Base-by-base conservation (phyloP, 2,888 invertebrate genomes). In the Callyntrura guangdongensis region DNA sequence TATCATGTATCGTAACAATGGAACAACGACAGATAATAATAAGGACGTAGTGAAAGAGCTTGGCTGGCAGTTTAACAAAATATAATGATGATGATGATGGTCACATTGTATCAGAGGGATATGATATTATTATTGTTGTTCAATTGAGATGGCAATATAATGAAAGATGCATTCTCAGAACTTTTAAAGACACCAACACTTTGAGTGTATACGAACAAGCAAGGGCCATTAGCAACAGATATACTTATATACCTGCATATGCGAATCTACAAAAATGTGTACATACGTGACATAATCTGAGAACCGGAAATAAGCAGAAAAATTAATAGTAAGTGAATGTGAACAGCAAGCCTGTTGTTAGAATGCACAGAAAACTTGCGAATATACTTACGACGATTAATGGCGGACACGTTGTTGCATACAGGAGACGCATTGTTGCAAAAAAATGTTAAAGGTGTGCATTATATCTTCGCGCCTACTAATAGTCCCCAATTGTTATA, bases 231-330 rank as follows among this genome's bases (percentile, higher is more conserved):
- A 25, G 12, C 9, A 67, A 14, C 20, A 82, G 17, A 11, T 14
- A 59, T 59, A 81, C 61, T 17, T 61, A 61, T 11, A 20, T 45
- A 27, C 45, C 14, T 17, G 67, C 67, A 27, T 27, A 69, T 36
- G 20, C 6, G 22, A 11, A 25, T 69, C 8, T 59, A n/a, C 17
- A 20, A 22, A 20, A n/a, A 12, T 64, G 9, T 64, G 25, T 64
- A 8, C 79, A 86, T 81, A 79, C 86, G 87, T 87, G 87, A 87
- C 81, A 87, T 79, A 79, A 81, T 69, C 79, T 81, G 69, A 79
- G 67, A 87, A 81, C 87, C 87, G 87, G 87, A 87, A 87, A 87
- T 81, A 87, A 64, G 85, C 79, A 81, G 69, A 64, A 49, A 64
- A 47, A 49, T 53, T 22, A 86, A 64, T 36, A 36, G 17, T 12